phyloP scores from a whole-genome alignment of 2,797 vertebrate genomes.

The Neoniphon sammara region DNA sequence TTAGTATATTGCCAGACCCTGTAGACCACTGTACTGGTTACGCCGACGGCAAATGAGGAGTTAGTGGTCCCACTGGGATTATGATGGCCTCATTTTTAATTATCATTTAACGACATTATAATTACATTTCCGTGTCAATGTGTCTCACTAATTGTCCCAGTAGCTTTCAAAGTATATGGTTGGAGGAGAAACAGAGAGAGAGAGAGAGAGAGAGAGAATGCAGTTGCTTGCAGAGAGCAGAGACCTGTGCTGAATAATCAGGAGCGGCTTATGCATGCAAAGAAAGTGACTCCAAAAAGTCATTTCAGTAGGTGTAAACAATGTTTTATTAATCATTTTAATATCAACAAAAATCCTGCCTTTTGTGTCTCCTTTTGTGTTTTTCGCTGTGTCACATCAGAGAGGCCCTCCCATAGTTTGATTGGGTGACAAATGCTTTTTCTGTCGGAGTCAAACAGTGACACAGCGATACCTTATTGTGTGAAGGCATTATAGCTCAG shows the following conservation, averaged over 20 bases:
- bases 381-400: no score
- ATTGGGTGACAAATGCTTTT: background rate
- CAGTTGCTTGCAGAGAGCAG: background rate
- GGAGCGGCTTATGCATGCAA: background rate
- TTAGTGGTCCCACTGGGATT: slow-evolving; percentile 61
- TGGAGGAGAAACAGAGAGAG: slow-evolving; percentile 14
- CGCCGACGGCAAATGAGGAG: slow-evolving; percentile 55
- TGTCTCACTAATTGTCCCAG: slow-evolving; percentile 69
- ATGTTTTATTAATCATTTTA: background rate
- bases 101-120: slow-evolving; percentile 78
- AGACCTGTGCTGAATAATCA: slow-evolving; percentile 44
- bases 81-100: slow-evolving; percentile 69
- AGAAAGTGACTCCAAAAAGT: background rate
- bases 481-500: background rate
- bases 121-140: slow-evolving; percentile 77
- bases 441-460: background rate
- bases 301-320: slow-evolving; percentile 7
- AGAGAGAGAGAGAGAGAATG: background rate
- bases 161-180: slow-evolving; percentile 57
- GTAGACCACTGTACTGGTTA: slow-evolving; percentile 45
- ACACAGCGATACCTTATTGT: background rate
- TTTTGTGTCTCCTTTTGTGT: background rate
- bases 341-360: background rate
- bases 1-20: background rate
- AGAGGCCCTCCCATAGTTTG: background rate